Base-by-base conservation (phyloP, 2,113 vertebrate genomes). In the Rhizomys pruinosus region DNA sequence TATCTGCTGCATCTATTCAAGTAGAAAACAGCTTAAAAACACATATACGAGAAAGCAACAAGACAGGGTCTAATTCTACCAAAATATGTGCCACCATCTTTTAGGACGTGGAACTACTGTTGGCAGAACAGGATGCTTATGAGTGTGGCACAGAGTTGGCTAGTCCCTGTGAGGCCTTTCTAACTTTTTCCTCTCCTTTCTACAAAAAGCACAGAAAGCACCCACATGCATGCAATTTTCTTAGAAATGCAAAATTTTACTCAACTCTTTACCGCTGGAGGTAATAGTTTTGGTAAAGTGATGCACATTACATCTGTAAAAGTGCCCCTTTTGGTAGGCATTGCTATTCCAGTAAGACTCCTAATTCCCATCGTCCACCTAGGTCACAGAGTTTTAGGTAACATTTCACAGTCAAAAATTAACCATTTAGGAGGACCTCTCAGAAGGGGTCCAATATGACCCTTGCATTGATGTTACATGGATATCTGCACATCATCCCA, bases 51-150 rank as follows among this genome's bases (percentile, higher is more conserved):
- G 71, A 93, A 90, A 97, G 90, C 96, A 97, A 91, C 69, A 96
- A 20, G 92, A 96, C 91, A 92, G 94, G 76, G 69, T 92, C 27
- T 94, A 44, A 91, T 97, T 97, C 96, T 72, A 82, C 95, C 96
- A 97, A 97, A 92, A 84, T 59, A 97, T 34, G 84, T 81, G 85
- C 55, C 90, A 0, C 71, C 93, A 32, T 44, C 90, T 82, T 80
- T 82, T 64, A 93, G 64, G 94, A 63, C 63, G 77, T 80, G 80
- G 37, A 29, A 15, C 27, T 52, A 81, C 69, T 89, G 71, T 90
- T 95, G 89, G 84, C 84, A 72, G 90, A 92, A 91, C 25, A 57
- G n/a, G 79, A 78, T 77, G 69, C 52, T 89, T 52, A 61, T 52
- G 12, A 95, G 66, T 39, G 76, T 61, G 72, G 82, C 63, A 47